Evolutionary conservation across 2,797 vertebrate species (phyloP).

Genomic region (Notamacropus eugenii): DNA sequence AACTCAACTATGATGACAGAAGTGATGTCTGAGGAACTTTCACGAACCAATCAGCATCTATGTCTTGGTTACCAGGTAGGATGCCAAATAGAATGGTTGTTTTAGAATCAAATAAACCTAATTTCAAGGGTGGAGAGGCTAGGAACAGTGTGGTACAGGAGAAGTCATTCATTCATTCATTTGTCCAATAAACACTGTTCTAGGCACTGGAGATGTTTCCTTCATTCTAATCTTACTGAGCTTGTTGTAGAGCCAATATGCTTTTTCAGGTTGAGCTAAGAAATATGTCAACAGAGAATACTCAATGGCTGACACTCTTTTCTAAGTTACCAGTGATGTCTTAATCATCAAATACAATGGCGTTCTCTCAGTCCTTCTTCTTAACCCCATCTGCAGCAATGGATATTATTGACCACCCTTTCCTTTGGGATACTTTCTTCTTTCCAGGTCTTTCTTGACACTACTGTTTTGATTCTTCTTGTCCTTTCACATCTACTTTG

Average conservation of each 20-base stretch:
- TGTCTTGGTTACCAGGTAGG: neutral
- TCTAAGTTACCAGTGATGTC: no score
- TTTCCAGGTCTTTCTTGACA: neutral
- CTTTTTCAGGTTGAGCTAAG: neutral
- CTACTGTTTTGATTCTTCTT: neutral
- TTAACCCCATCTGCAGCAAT: neutral
- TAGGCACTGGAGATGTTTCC: neutral
- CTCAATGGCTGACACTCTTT: neutral
- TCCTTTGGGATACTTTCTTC: neutral
- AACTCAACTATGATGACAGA: neutral
- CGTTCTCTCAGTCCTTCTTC: neutral
- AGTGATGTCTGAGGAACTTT: neutral
- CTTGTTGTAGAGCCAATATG: neutral
- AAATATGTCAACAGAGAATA: neutral
- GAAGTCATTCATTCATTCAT: neutral
- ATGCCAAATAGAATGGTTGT: neutral
- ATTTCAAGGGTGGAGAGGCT: neutral
- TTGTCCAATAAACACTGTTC: neutral
- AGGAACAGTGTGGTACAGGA: neutral
- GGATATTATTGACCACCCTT: neutral
- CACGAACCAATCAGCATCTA: neutral
- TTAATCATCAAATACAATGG: neutral
- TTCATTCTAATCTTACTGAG: neutral
- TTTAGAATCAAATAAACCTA: neutral
- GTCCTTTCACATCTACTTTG: neutral